Percentiles rank a stretch among this genome's conserved stretches.
These are phyloP conservation scores for Ianthella basta DNA, from an alignment of 37 sponge, comb jelly and placozoan species.

Conservation along the genomic window DNA sequence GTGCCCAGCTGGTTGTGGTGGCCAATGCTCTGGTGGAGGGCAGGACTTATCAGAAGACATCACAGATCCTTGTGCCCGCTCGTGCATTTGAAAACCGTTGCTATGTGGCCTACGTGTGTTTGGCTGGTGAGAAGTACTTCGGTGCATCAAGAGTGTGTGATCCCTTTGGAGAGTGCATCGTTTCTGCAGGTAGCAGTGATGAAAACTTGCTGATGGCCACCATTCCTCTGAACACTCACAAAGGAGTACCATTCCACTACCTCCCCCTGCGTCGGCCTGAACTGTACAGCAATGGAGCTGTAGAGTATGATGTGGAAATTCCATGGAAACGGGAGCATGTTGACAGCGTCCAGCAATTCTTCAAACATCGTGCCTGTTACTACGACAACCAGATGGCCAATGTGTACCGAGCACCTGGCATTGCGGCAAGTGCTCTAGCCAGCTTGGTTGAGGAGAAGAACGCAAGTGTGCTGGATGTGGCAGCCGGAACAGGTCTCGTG, in stretches of 20 bases:
- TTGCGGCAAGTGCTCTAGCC: constrained; percentile 36
- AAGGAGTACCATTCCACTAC: constrained; percentile 4
- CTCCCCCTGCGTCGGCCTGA: constrained; percentile 38
- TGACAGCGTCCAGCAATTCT: constrained; percentile 40
- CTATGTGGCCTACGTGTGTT: constrained; percentile 38
- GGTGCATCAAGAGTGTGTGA: constrained; percentile 37
- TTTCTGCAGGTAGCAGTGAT: constrained; percentile 28
- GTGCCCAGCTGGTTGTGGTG: constrained; percentile 30
- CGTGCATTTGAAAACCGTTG: constrained; percentile 45
- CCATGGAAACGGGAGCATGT: constrained; percentile 23
- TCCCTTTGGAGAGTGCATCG: constrained; percentile 37
- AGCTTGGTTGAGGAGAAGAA: not conserved
- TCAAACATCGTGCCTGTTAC: constrained; percentile 40
- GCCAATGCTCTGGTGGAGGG: constrained; percentile 29
- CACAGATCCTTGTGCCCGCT: constrained; percentile 23
- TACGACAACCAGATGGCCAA: constrained; percentile 41
- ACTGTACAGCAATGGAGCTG: not conserved
- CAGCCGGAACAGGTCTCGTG: constrained; percentile 52
- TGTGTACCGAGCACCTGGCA: constrained; percentile 33
- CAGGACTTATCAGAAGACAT: constrained; percentile 19
- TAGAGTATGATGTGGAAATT: constrained; percentile 34
- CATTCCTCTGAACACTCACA: constrained; percentile 36
- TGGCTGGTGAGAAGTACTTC: constrained; percentile 35
- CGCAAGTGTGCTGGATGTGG: constrained; percentile 37
- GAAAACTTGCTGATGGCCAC: constrained; percentile 26